These are phyloP conservation scores for Porites divaricata DNA, from an alignment of 92 coral and sea anemone species.

Conservation along the genomic window DNA sequence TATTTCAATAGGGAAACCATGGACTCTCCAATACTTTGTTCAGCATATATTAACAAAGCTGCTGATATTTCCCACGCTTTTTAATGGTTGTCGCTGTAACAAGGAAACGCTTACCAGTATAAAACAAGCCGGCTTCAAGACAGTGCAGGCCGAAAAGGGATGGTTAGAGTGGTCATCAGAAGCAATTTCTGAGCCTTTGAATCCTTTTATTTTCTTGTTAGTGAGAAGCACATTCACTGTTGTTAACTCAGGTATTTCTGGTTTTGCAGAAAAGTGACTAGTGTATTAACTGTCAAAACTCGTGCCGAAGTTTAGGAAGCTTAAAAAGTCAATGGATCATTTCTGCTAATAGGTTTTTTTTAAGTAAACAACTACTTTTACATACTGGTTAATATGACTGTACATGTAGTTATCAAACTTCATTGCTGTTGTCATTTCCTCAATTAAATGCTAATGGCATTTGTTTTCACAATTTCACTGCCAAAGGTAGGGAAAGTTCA, in stretches of 20 bases:
- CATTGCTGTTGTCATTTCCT: no score
- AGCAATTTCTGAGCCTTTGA: neutral
- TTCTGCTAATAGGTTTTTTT: no score
- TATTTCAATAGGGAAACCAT: neutral
- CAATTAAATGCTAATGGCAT: no score
- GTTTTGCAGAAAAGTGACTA: neutral
- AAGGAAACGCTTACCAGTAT: neutral
- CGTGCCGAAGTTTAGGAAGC: neutral
- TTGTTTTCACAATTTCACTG: no score
- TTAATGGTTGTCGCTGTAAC: neutral
- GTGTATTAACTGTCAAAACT: neutral
- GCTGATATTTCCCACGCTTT: neutral
- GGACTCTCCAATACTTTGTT: neutral
- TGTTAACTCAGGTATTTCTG: neutral
- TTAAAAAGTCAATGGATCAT: neutral
- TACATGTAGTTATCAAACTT: no score
- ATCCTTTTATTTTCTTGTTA: neutral
- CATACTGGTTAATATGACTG: no score
- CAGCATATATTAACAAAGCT: neutral
- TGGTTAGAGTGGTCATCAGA: neutral
- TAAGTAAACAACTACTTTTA: no score
- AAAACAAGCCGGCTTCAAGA: neutral
- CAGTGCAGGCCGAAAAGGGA: neutral
- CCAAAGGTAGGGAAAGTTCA: no score
- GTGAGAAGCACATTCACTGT: neutral